Percentiles rank a stretch among this genome's conserved stretches.
Conservation (phyloP, 1,140 invertebrate genomes). For the Drosophila nigrodunni region DNA sequence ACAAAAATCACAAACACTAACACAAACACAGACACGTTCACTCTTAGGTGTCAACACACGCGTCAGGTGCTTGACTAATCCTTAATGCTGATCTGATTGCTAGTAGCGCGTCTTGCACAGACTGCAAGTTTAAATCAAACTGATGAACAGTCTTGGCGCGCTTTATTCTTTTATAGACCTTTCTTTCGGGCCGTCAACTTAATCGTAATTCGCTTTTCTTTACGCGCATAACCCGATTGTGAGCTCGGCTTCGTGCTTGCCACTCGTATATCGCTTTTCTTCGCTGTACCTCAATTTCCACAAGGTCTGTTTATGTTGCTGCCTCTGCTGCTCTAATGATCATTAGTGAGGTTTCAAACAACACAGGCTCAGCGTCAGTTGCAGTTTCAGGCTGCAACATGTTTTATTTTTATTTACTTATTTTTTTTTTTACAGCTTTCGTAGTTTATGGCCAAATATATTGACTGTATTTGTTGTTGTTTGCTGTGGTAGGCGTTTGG, state of each 20-base stretch:
- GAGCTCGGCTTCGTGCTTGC: conserved; percentile 27
- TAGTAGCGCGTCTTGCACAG: conserved; percentile 56
- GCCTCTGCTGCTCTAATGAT: conserved; percentile 35
- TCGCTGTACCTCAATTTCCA: conserved; percentile 25
- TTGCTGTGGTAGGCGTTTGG: conserved; percentile 58
- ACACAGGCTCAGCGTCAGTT: conserved; percentile 17
- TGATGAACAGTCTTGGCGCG: conserved; percentile 71
- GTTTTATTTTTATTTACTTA: conserved; percentile 37
- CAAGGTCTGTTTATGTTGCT: conserved; percentile 22
- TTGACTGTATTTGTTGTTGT: conserved; percentile 61
- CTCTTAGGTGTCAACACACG: conserved; percentile 46
- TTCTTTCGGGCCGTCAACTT: conserved; percentile 58
- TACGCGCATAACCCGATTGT: conserved; percentile 36
- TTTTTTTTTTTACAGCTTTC: conserved; percentile 63
- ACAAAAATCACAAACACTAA: conserved; percentile 13
- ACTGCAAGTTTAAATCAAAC: conserved; percentile 73
- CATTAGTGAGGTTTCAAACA: conserved; percentile 20
- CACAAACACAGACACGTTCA: conserved; percentile 24
- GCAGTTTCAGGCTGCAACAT: conserved; percentile 45
- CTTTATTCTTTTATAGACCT: conserved; percentile 84
- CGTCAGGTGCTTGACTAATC: conserved; percentile 40
- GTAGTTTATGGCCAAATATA: conserved; percentile 79
- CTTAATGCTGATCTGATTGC: conserved; percentile 33
- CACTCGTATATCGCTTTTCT: conserved; percentile 20
- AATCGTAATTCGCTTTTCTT: conserved; percentile 80